Evolutionary conservation across 2,888 invertebrate species (phyloP).

Genomic region (Drosophila seclusa): DNA sequence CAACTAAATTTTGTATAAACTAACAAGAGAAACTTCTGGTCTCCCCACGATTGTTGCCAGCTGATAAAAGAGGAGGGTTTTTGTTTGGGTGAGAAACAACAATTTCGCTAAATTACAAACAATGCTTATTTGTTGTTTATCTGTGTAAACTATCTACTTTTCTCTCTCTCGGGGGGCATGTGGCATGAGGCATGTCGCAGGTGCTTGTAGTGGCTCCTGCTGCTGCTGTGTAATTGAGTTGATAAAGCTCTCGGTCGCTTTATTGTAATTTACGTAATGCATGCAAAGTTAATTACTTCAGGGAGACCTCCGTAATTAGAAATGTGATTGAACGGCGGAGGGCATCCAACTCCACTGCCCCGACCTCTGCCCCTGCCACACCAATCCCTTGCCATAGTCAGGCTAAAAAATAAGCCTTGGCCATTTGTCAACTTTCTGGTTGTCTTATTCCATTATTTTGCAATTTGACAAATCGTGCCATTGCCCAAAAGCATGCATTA

Average conservation of each 20-base stretch:
- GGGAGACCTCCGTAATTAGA: constrained; percentile 78
- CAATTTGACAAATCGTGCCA: constrained; percentile 53
- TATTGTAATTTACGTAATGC: constrained; percentile 79
- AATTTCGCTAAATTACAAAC: constrained; percentile 78
- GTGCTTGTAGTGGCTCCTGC: constrained; percentile 5
- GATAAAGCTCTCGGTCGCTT: constrained; percentile 68
- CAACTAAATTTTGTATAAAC: constrained; percentile 38
- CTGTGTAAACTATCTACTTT: constrained; percentile 69
- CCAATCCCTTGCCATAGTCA: background rate
- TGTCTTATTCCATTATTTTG: constrained; percentile 41
- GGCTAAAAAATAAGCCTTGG: constrained; percentile 34
- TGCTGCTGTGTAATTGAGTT: constrained; percentile 70
- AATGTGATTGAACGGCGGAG: constrained; percentile 72
- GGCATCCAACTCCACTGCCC: constrained; percentile 14
- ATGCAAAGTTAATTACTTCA: constrained; percentile 79
- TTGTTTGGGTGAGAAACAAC: constrained; percentile 28
- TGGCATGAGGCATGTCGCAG: background rate
- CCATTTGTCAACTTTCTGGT: constrained; percentile 28
- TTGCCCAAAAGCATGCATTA: constrained; percentile 3
- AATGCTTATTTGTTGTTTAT: constrained; percentile 81
- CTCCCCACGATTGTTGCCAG: constrained; percentile 57
- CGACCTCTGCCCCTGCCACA: background rate
- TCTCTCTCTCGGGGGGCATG: constrained; percentile 27
- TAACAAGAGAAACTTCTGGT: constrained; percentile 57
- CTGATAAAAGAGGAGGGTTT: constrained; percentile 55